Evolutionary conservation across 2,888 invertebrate species (phyloP).

Genomic region (Abrostola tripartita): DNA sequence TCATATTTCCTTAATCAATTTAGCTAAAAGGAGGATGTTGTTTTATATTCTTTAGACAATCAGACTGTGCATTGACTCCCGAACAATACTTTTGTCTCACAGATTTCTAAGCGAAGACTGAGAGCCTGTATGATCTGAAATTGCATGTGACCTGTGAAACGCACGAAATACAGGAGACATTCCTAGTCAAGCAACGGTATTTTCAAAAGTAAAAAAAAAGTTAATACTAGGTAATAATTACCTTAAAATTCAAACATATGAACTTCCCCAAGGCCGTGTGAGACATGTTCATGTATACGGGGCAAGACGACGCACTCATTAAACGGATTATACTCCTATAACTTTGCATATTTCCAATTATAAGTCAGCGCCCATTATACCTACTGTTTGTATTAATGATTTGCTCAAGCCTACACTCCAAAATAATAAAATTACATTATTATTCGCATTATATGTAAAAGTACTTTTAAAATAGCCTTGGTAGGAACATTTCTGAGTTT

Average conservation of each 20-base stretch:
- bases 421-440: slow-evolving; percentile 37
- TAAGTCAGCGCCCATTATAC: slow-evolving; percentile 45
- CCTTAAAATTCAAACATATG: neutral
- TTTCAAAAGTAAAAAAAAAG: too few relatives aligned
- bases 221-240: too few relatives aligned
- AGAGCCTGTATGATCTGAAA: too few relatives aligned
- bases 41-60: too few relatives aligned
- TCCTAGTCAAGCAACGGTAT: too few relatives aligned
- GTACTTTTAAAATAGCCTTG: slow-evolving; percentile 16
- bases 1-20: too few relatives aligned
- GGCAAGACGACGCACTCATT: slow-evolving; percentile 60
- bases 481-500: slow-evolving; percentile 43
- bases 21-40: too few relatives aligned
- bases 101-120: too few relatives aligned
- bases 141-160: too few relatives aligned
- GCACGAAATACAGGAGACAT: too few relatives aligned
- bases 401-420: slow-evolving; percentile 17
- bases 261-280: slow-evolving; percentile 25
- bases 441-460: slow-evolving; percentile 27
- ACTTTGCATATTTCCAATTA: slow-evolving; percentile 62
- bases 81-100: too few relatives aligned
- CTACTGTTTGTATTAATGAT: slow-evolving; percentile 40
- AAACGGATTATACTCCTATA: slow-evolving; percentile 60
- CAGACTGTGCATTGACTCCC: too few relatives aligned
- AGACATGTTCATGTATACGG: slow-evolving; percentile 20